Conservation (phyloP, 2,888 invertebrate genomes). For the Thymelicus sylvestris region DNA sequence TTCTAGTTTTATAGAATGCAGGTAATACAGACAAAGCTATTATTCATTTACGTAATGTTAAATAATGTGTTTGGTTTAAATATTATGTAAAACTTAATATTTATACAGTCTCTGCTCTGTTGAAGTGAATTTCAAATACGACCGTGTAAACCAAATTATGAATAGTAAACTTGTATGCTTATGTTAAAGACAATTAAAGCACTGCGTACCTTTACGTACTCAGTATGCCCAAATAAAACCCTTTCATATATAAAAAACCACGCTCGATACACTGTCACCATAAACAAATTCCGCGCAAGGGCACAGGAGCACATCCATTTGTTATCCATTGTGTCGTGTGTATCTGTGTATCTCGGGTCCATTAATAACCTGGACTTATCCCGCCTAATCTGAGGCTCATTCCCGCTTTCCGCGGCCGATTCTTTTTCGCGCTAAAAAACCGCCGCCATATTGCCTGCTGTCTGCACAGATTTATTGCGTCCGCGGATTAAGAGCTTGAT, state of each 20-base stretch:
- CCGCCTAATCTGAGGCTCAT: constrained; percentile 80
- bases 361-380: constrained; percentile 82
- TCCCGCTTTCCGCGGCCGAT: constrained; percentile 81
- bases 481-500: constrained; percentile 69
- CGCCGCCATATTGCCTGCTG: constrained; percentile 70
- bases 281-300: constrained; percentile 43
- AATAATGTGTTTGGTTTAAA: too few species aligned
- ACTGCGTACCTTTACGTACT: too few species aligned
- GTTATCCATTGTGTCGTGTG: constrained; percentile 75
- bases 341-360: constrained; percentile 80
- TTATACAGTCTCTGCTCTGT: too few species aligned
- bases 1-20: too few species aligned
- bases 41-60: too few species aligned
- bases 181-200: too few species aligned
- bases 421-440: constrained; percentile 77
- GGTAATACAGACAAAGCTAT: too few species aligned
- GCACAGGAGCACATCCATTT: constrained; percentile 62
- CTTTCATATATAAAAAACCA: constrained; percentile 19
- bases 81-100: too few species aligned
- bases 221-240: background rate
- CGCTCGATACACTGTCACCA: constrained; percentile 39
- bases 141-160: too few species aligned
- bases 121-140: too few species aligned
- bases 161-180: too few species aligned
- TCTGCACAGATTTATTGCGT: constrained; percentile 76